Base-by-base conservation (phyloP, 2,888 invertebrate genomes). In the Gymnoscelis rufifasciata region DNA sequence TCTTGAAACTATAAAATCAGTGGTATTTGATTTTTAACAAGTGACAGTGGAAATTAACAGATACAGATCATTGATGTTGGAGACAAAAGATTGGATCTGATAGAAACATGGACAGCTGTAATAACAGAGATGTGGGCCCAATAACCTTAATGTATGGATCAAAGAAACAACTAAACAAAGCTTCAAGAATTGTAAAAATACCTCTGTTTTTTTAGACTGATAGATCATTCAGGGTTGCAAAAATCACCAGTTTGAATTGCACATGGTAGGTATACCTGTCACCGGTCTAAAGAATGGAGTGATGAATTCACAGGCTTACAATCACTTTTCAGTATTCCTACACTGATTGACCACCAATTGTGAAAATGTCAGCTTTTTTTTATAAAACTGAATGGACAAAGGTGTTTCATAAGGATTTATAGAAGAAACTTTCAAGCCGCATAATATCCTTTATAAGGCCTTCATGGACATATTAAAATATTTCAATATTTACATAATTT, bases 321-420 rank as follows among this genome's bases (percentile, higher is more conserved):
- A 76, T 84, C 82, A 79, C 81, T 78, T 86, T 86, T 84, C 83
- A 84, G 84, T 84, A 78, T 64, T 72, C 70, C 74, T 68, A 19
- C 19, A 35, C 35, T 7, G 15, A 19, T 31, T 71, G 62, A 72
- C 74, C 81, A 84, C 79, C 73, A 71, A 71, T 45, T 52, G 46
- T 48, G 49, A 51, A 47, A 33, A 49, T 54, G 42, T 46, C 43
- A 42, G 51, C 36, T 38, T 38, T 43, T 39, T 37, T 56, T 52
- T 48, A 54, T 47, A 48, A 47, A 55, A 51, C 45, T 51, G 46
- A 41, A 46, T 43, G 53, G 54, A 62, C 51, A 57, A 55, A 15
- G 54, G 52, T 51, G 54, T 19, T 6, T 29, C 38, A 60, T 52
- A 50, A 56, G 66, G 68, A 68, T 54, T 56, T 40, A 28, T 38